phyloP scores from a whole-genome alignment of 1,140 invertebrate species.

The Halesus radiatus region DNA sequence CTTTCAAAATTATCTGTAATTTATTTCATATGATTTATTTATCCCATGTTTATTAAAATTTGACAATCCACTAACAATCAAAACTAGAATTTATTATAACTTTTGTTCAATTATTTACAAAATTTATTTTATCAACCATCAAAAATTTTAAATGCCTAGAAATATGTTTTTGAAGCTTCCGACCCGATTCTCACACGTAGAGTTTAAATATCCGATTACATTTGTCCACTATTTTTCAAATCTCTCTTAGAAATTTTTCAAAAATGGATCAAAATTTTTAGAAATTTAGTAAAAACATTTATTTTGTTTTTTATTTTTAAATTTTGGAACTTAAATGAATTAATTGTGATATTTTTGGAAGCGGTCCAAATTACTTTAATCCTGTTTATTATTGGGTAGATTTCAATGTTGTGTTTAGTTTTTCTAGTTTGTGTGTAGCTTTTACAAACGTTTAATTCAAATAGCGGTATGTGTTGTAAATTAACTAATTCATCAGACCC shows the following conservation, averaged over 20 bases:
- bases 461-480: background rate
- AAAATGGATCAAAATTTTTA: background rate
- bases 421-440: too few relatives aligned
- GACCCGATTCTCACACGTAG: background rate
- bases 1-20: background rate
- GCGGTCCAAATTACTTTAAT: conserved; percentile 16
- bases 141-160: background rate
- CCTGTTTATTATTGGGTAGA: background rate
- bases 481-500: conserved; percentile 2
- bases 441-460: background rate
- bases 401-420: background rate
- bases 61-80: conserved; percentile 23
- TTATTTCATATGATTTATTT: background rate
- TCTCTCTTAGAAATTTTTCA: background rate
- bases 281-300: background rate
- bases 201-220: background rate
- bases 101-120: background rate
- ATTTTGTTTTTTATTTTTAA: background rate
- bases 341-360: conserved; percentile 19
- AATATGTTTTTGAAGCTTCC: background rate
- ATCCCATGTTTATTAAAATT: background rate
- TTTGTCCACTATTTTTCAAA: background rate
- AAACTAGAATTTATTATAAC: background rate
- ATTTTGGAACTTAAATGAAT: background rate
- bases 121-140: background rate